A percentile compares a stretch with the other conserved stretches of the same genome.
Evolutionary conservation across 2,797 vertebrate species (phyloP).

Genomic region (Podarcis lilfordi): DNA sequence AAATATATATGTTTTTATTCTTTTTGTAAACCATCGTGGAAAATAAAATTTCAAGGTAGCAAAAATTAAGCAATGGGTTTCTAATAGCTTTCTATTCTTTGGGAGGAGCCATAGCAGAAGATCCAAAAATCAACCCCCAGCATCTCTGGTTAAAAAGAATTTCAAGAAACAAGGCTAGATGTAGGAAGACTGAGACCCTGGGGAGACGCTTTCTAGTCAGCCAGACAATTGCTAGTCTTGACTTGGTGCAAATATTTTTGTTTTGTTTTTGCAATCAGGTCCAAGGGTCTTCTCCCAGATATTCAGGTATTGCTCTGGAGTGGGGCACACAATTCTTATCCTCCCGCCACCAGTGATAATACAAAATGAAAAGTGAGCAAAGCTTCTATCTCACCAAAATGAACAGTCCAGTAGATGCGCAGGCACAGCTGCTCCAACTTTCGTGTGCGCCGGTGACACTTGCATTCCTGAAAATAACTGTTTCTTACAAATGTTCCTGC

Average conservation of each 20-base stretch:
- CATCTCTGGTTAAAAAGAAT: neutral
- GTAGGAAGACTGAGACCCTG: neutral
- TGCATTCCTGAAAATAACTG: slow-evolving; percentile 84
- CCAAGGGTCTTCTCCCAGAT: neutral
- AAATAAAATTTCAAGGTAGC: too few relatives aligned
- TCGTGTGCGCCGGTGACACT: slow-evolving; percentile 87
- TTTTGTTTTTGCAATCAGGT: neutral
- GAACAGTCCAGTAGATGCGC: slow-evolving; percentile 89
- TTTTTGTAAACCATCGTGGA: too few relatives aligned
- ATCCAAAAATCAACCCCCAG: neutral
- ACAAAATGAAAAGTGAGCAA: neutral
- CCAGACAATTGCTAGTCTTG: neutral
- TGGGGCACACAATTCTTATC: neutral
- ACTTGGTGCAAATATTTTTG: neutral
- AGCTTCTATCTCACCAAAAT: slow-evolving; percentile 80
- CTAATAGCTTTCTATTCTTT: neutral
- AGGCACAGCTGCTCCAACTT: slow-evolving; percentile 89
- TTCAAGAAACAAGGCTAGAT: neutral
- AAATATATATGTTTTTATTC: neutral
- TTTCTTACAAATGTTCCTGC: slow-evolving; percentile 82
- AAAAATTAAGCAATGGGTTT: neutral
- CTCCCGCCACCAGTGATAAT: neutral
- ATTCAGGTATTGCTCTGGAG: neutral
- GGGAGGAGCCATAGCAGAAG: neutral
- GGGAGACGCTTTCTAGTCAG: neutral